Percentiles rank a stretch among this genome's conserved stretches.
Conservation (phyloP, 2,888 invertebrate genomes). For the Brachypalpus laphriformis region DNA sequence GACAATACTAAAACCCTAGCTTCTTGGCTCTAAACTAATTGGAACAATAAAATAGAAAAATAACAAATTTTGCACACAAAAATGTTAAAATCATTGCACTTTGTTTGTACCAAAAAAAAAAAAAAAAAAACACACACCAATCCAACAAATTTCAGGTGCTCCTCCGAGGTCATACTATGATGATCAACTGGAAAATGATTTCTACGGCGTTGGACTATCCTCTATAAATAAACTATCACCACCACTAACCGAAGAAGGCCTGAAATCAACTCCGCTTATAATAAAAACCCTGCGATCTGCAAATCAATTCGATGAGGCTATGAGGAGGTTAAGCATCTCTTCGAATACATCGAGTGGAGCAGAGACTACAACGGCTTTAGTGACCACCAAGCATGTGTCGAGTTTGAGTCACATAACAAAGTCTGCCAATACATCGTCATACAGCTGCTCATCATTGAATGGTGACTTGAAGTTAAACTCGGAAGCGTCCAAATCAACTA, state of each 20-base stretch:
- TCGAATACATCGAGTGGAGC: conserved; percentile 80
- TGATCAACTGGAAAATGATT: conserved; percentile 66
- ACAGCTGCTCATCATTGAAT: conserved; percentile 68
- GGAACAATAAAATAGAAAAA: conserved; percentile 30
- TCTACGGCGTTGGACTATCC: conserved; percentile 54
- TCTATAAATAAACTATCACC: conserved; percentile 48
- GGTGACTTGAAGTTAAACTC: conserved; percentile 70
- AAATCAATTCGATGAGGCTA: conserved; percentile 82
- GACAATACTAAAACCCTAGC: conserved; percentile 41
- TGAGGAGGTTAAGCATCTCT: conserved; percentile 81
- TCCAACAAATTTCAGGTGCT: conserved; percentile 69
- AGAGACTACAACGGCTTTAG: conserved; percentile 74
- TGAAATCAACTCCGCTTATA: conserved; percentile 82
- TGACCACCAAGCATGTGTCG: conserved; percentile 61
- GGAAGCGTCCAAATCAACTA: conserved; percentile 63
- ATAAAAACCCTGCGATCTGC: conserved; percentile 82
- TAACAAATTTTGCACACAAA: conserved; percentile 55
- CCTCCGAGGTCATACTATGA: conserved; percentile 56
- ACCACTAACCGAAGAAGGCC: conserved; percentile 77
- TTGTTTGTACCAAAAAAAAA: conserved; percentile 56
- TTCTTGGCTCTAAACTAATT: conserved; percentile 33
- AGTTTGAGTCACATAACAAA: conserved; percentile 61
- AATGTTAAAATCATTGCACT: conserved; percentile 37
- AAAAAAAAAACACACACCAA: conserved; percentile 59
- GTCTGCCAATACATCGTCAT: conserved; percentile 59